Conservation (phyloP, 2,888 invertebrate genomes). For the Tipula helvola region DNA sequence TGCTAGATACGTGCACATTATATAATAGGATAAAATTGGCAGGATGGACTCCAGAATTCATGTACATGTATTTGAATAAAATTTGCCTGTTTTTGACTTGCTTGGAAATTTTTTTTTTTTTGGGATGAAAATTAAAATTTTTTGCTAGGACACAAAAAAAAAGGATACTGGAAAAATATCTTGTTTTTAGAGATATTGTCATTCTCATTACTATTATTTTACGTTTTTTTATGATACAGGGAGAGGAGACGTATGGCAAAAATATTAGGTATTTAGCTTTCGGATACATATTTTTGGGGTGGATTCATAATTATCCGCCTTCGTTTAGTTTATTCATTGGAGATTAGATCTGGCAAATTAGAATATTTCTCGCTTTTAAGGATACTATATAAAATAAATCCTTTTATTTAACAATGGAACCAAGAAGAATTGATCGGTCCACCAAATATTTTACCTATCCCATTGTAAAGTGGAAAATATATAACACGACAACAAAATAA, state of each 20-base stretch:
- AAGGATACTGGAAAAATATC: background rate
- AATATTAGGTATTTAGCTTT: background rate
- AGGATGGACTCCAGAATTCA: background rate
- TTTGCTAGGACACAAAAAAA: background rate
- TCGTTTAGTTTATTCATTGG: background rate
- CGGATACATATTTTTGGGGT: background rate
- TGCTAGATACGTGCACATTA: background rate
- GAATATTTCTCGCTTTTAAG: background rate
- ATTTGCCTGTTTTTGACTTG: background rate
- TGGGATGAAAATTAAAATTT: background rate
- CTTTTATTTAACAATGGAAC: no score
- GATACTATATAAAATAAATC: background rate
- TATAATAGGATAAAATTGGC: background rate
- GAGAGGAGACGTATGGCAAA: background rate
- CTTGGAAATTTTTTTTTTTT: background rate
- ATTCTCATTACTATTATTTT: background rate
- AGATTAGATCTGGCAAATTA: background rate
- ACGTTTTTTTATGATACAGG: background rate
- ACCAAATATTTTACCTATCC: no score
- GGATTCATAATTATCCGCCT: background rate
- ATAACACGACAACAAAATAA: no score
- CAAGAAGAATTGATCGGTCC: no score
- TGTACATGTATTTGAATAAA: background rate
- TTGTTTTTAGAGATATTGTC: background rate
- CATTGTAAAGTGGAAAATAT: no score